Base-by-base conservation (phyloP, 1,140 invertebrate genomes). In the Pomacea maculata region DNA sequence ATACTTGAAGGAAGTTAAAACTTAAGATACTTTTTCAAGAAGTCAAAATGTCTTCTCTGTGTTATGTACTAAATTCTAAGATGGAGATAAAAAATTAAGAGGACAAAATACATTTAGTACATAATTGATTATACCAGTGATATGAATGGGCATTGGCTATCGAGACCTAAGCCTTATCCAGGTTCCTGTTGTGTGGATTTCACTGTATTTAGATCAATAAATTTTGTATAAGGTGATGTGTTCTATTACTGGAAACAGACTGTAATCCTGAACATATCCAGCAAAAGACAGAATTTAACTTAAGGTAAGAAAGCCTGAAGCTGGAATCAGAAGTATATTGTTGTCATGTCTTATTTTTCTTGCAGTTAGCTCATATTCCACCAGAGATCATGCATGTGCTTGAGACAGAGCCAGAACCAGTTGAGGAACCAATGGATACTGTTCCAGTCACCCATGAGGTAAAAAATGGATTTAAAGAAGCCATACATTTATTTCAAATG, bases 281-380 rank as follows among this genome's bases (percentile, higher is more conserved):
- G 71, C 10, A 19, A 14, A 17, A 9, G 34, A 25, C 54, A 19
- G 21, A 15, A 75, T n/a, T 54, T 15, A 54, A 11, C 19, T 34
- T 14, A 45, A n/a, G 11, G 11, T n/a, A n/a, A 54, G n/a, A 45
- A 45, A 45, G 34, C 3, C 34, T 45, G 34, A 45, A 45, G 34
- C 34, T 45, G 34, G 12, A 14, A 57, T n/a, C 15, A 45, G 21
- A 14, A 75, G 21, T n/a, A 9, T 1, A 15, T 12, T 34, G 6
- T 45, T 75, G 29, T 57, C 15, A 34, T 10, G 15, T 64, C 10
- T 10, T 63, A 29, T 21, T 15, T 21, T 9, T 45, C 7, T 72
- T 79, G 9, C 76, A 79, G 81, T 63, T 74, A 78, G 77, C 81
- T 64, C 81, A 79, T 52, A 79, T 82, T 45, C 75, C 75, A 11